Percentiles rank a stretch among this genome's conserved stretches.
Conservation (phyloP, 1,140 invertebrate genomes). For the Solen grandis region DNA sequence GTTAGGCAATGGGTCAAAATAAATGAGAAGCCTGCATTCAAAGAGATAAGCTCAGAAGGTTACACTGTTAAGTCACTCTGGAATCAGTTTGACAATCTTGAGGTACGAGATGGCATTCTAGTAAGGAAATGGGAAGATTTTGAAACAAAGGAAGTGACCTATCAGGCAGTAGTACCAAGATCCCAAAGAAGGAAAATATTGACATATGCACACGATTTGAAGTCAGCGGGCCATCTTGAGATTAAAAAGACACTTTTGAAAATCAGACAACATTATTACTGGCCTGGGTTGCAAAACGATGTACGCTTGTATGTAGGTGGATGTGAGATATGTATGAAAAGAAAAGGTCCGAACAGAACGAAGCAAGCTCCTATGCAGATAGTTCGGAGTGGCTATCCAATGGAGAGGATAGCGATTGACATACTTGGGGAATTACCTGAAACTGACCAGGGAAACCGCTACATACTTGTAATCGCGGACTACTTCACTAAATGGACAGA, state of each 20-base stretch:
- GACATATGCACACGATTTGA: background rate
- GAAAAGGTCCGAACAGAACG: conserved; percentile 25
- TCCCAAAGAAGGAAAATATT: background rate
- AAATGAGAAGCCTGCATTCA: too few species aligned
- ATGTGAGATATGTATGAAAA: too few species aligned
- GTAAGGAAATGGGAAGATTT: too few species aligned
- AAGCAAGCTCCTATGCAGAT: conserved; percentile 39
- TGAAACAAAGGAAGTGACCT: too few species aligned
- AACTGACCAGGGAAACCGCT: conserved; percentile 65
- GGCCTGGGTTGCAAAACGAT: conserved; percentile 1
- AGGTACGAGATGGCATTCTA: too few species aligned
- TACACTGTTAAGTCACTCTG: too few species aligned
- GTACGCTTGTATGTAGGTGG: background rate
- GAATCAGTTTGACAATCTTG: too few species aligned
- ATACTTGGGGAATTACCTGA: conserved; percentile 56
- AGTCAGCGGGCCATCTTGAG: background rate
- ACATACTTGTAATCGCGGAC: too few species aligned
- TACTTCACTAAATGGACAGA: too few species aligned
- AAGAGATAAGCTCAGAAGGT: too few species aligned
- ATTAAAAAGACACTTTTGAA: background rate
- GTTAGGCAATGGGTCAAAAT: too few species aligned
- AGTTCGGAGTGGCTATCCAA: conserved; percentile 25
- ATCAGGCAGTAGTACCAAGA: too few species aligned
- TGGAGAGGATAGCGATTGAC: conserved; percentile 55
- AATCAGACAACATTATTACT: background rate